Evolutionary conservation across 2,797 vertebrate genomes (phyloP), one percentile per base, ranked within the genome.

Genomic region (Leptodactylus fallax): DNA sequence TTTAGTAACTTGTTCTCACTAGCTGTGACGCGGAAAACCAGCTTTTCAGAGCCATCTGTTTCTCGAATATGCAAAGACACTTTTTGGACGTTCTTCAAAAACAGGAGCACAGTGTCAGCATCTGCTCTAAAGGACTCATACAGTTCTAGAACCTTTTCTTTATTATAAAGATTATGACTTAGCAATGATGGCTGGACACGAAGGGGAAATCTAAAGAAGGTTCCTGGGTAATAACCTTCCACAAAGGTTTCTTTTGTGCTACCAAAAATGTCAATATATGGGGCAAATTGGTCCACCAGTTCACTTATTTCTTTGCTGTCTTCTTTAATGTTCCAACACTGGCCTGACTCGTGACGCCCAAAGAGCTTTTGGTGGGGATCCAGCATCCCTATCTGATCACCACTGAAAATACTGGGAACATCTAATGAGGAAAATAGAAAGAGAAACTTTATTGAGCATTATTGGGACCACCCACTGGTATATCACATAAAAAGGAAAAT

Each of bases 361-460:
- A 99, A 99, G 90, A 99, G 95, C 55, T 96, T 96, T 91, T 99
- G 97, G 93, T 99, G 98, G 87, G 98, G 98, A 92, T 99, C 98
- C 93, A 99, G 92, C 95, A 99, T 98, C 86, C 98, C 98, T 92
- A 99, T 99, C 94, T 99, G 98, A 91, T 99, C 97, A 91, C 97
- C 97, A 90, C 98, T 99, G 90, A 99, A 99, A 93, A 99, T 99
- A 93, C 98, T 98, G 85, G 98, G 98, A 87, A 98, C 97, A 95
- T 99, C 98, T 99, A 93, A 72, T 93, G 86, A 80, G 85, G 23
- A 77, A 67, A 7, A 86, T 21, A 87, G 8, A 83, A 81, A 74
- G 45, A 60, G 49, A 74, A 58, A 27, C 25, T 56, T 79, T 56
- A 79, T 51, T 17, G 14, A 56, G 36, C 45, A 47, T 76, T 47